Evolutionary conservation across 2,888 invertebrate genomes (phyloP).

Genomic region (Ecliptopera silaceata): DNA sequence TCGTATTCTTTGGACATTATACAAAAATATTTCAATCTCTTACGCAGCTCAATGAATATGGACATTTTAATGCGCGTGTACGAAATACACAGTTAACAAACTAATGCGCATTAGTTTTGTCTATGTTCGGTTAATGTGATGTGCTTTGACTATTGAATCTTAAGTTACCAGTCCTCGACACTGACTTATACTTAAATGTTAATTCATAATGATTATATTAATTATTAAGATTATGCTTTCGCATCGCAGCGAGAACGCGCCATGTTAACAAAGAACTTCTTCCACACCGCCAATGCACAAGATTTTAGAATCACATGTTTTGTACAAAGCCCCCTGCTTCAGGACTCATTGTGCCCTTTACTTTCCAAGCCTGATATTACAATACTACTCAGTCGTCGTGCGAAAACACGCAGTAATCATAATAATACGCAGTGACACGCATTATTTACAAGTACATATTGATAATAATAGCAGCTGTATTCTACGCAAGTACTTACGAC

Average conservation of each 20-base stretch:
- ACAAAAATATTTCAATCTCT: constrained; percentile 29
- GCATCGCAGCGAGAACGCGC: not conserved
- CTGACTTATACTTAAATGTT: constrained; percentile 5
- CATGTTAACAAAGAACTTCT: not conserved
- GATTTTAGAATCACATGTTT: constrained; percentile 21
- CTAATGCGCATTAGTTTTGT: not conserved
- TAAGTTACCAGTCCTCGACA: not conserved
- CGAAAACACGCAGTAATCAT: constrained; percentile 19
- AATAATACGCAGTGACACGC: constrained; percentile 11
- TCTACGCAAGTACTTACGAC: constrained; percentile 8
- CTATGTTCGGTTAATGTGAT: not conserved
- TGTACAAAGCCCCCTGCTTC: constrained; percentile 13
- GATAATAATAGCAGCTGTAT: constrained; percentile 7
- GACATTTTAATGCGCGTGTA: constrained; percentile 5
- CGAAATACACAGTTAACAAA: constrained; percentile 1
- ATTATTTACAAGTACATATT: constrained; percentile 1
- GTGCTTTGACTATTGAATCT: constrained; percentile 6
- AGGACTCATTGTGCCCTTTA: constrained; percentile 24
- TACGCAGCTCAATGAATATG: constrained; percentile 5
- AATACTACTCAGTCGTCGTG: constrained; percentile 37
- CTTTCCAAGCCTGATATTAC: constrained; percentile 28
- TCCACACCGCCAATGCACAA: constrained; percentile 16
- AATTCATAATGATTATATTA: constrained; percentile 20
- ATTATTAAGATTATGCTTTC: not conserved
- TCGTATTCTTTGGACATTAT: constrained; percentile 23